phyloP scores from a whole-genome alignment of 2,797 vertebrate species.

The Ceyx erithaca region DNA sequence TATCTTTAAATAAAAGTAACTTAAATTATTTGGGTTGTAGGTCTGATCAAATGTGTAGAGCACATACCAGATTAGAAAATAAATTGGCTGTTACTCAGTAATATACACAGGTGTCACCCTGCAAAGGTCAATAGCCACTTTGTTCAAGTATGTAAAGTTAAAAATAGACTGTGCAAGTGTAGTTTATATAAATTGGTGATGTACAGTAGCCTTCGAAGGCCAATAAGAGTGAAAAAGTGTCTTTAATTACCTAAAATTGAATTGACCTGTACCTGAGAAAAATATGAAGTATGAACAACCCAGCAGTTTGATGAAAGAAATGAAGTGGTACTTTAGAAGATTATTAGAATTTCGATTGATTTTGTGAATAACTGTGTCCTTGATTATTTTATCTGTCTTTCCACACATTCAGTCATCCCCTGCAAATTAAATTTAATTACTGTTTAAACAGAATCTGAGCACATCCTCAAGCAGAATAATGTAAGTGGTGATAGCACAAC shows the following conservation, averaged over 20 bases:
- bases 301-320: slow-evolving; percentile 15
- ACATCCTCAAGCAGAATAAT: slow-evolving; percentile 23
- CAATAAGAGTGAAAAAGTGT: slow-evolving; percentile 3
- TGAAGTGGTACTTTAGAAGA: neutral
- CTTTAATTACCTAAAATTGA: slow-evolving; percentile 37
- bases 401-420: neutral
- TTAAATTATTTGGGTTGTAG: neutral
- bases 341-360: slow-evolving; percentile 32
- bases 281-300: neutral
- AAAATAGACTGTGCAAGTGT: slow-evolving; percentile 56
- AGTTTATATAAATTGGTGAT: slow-evolving; percentile 42
- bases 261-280: slow-evolving; percentile 5
- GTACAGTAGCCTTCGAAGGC: neutral
- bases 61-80: neutral
- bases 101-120: slow-evolving; percentile 47
- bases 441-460: slow-evolving; percentile 22
- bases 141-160: slow-evolving; percentile 48
- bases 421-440: slow-evolving; percentile 48
- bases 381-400: slow-evolving; percentile 41
- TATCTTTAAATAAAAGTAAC: neutral
- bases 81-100: slow-evolving; percentile 32
- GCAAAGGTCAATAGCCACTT: slow-evolving; percentile 55
- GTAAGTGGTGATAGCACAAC: neutral
- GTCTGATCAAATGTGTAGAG: neutral
- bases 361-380: slow-evolving; percentile 31